phyloP scores from a whole-genome alignment of 1,140 invertebrate genomes.

The Bombyx mandarina region DNA sequence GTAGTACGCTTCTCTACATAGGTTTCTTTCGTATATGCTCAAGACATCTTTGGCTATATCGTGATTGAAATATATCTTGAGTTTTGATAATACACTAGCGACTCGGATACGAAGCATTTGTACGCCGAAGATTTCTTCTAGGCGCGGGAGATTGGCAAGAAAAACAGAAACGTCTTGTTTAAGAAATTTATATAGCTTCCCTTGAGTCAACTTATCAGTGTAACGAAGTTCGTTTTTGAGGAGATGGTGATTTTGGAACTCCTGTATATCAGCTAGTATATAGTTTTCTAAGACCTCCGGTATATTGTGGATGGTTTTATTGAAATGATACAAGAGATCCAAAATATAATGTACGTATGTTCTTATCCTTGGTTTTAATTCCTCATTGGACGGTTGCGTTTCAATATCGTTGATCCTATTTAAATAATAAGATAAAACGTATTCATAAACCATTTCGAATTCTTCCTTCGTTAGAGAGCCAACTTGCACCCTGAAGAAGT shows the following conservation, averaged over 20 bases:
- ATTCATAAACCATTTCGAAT: slow-evolving; percentile 22
- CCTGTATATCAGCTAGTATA: background rate
- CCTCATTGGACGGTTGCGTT: slow-evolving; percentile 13
- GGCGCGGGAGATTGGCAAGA: slow-evolving; percentile 18
- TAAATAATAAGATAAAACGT: slow-evolving; percentile 22
- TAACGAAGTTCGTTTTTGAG: slow-evolving; percentile 10
- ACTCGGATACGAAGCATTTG: slow-evolving; percentile 1
- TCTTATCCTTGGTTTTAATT: slow-evolving; percentile 12
- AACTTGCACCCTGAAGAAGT: slow-evolving; percentile 14
- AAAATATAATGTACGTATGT: slow-evolving; percentile 11
- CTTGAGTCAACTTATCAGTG: slow-evolving; percentile 10
- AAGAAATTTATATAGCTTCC: slow-evolving; percentile 8
- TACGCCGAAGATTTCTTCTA: slow-evolving; percentile 4
- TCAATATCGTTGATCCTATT: slow-evolving; percentile 23
- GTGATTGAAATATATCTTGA: slow-evolving; percentile 42
- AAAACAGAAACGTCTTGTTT: slow-evolving; percentile 32
- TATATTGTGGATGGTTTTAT: slow-evolving; percentile 7
- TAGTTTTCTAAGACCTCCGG: background rate
- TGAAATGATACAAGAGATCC: slow-evolving; percentile 7
- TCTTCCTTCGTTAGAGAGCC: slow-evolving; percentile 24
- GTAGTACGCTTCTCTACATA: no score
- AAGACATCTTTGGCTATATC: slow-evolving; percentile 30
- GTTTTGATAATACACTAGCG: slow-evolving; percentile 27
- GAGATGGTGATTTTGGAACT: background rate
- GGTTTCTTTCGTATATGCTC: slow-evolving; percentile 17